phyloP scores from a whole-genome alignment of 1,140 invertebrate genomes.

The Orchesella cincta region DNA sequence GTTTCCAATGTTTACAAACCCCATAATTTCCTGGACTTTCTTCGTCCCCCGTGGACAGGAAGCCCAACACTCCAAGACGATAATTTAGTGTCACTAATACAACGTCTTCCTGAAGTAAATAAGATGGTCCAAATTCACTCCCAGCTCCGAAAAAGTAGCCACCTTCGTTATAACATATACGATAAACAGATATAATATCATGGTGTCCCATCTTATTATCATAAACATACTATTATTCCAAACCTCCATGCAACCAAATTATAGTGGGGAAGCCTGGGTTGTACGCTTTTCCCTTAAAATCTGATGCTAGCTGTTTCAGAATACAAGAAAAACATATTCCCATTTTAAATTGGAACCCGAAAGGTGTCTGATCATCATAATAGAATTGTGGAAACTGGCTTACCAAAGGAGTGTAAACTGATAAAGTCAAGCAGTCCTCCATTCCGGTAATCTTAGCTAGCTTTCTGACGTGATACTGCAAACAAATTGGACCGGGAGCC shows the following conservation, averaged over 20 bases:
- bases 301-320: background rate
- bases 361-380: too few relatives aligned
- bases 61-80: slow-evolving; percentile 2
- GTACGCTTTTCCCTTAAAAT: slow-evolving; percentile 17
- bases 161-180: too few relatives aligned
- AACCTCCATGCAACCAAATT: slow-evolving; percentile 31
- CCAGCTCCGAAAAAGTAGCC: slow-evolving; percentile 27
- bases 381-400: too few relatives aligned
- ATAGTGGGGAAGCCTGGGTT: slow-evolving; percentile 12
- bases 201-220: too few relatives aligned
- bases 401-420: background rate
- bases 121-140: slow-evolving; percentile 49
- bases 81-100: slow-evolving; percentile 54
- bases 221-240: too few relatives aligned
- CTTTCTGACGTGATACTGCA: slow-evolving; percentile 37
- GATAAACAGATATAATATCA: too few relatives aligned
- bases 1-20: too few relatives aligned
- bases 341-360: background rate
- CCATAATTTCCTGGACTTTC: slow-evolving; percentile 6
- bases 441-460: slow-evolving; percentile 29
- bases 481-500: slow-evolving; percentile 21
- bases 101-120: slow-evolving; percentile 55
- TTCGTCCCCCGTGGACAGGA: background rate
- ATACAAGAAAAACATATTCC: background rate
- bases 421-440: slow-evolving; percentile 41